A percentile compares a stretch with the other conserved stretches of the same genome.
Conservation (phyloP, 2,113 vertebrate species). For the Nesoenas mayeri region DNA sequence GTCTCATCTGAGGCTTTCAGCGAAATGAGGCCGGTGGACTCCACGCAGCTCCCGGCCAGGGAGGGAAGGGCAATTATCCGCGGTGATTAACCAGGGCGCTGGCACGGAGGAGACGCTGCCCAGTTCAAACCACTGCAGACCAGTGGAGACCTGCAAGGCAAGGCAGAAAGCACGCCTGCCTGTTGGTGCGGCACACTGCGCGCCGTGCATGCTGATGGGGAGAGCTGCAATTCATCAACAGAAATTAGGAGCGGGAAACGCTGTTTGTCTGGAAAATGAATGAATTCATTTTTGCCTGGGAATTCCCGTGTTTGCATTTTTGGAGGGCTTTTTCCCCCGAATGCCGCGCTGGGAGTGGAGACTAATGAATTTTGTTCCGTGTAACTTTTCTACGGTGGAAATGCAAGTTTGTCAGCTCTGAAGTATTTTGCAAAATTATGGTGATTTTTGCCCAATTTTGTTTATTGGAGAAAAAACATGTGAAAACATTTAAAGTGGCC, state of each 20-base stretch:
- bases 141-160: neutral
- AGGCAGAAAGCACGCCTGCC: neutral
- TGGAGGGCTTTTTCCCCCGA: neutral
- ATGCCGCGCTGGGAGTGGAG: neutral
- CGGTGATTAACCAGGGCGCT: fast-evolving
- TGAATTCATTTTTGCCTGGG: neutral
- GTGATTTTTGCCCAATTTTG: conserved; percentile 33
- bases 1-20: neutral
- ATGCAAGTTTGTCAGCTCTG: neutral
- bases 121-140: neutral
- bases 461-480: neutral
- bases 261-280: neutral
- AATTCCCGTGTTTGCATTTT: neutral
- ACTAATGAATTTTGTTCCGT: neutral
- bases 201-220: fast-evolving
- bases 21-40: neutral
- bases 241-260: neutral
- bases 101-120: neutral
- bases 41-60: neutral
- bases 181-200: fast-evolving
- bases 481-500: conserved; percentile 46
- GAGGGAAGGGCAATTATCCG: neutral
- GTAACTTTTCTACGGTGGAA: neutral
- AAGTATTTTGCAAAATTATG: conserved; percentile 10
- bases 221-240: neutral